Evolutionary conservation across 2,113 vertebrate genomes (phyloP).

Genomic region (Struthio camelus): DNA sequence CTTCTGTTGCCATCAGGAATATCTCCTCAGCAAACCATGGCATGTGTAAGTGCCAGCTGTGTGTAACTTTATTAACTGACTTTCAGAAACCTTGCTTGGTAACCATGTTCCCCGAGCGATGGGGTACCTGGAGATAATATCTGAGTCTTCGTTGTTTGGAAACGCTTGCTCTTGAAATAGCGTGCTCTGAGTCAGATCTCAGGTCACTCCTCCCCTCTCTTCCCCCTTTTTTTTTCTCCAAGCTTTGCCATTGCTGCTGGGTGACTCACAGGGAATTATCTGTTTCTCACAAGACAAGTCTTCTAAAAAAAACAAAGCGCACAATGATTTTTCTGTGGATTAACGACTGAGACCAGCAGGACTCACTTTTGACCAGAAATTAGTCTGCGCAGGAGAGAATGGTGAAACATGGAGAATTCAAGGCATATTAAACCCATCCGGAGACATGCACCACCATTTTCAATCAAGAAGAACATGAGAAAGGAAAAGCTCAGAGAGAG

Average conservation of each 20-base stretch:
- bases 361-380: neutral
- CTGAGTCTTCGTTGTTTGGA: neutral
- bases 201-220: neutral
- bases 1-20: neutral
- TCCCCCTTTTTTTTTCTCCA: neutral
- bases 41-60: neutral
- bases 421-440: neutral
- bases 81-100: neutral
- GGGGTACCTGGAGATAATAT: neutral
- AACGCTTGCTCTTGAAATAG: neutral
- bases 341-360: neutral
- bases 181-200: neutral
- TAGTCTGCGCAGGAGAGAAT: neutral
- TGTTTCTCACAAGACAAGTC: neutral
- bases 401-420: neutral
- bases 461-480: neutral
- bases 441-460: neutral
- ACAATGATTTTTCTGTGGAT: neutral
- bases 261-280: neutral
- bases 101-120: neutral
- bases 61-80: neutral
- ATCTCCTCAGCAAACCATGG: neutral
- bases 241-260: neutral
- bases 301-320: constrained; percentile 10
- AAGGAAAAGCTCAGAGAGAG: neutral